These are phyloP conservation scores for Poecilia wingei DNA, from an alignment of 2,797 vertebrate genomes.

Conservation along the genomic window DNA sequence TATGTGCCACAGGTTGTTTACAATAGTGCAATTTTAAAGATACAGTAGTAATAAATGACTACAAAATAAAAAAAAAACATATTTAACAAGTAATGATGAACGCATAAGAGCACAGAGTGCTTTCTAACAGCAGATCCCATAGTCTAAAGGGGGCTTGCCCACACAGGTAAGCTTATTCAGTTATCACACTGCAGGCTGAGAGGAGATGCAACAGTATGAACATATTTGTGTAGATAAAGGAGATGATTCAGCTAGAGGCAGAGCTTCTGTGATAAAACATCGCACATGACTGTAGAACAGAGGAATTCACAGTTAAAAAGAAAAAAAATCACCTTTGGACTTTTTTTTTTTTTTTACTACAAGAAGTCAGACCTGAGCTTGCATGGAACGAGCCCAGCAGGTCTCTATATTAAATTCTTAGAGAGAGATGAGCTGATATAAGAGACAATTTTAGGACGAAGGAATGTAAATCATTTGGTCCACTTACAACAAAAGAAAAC, in stretches of 20 bases:
- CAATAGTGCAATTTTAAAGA: constrained; percentile 80
- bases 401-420: constrained; percentile 22
- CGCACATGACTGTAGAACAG: constrained; percentile 57
- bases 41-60: constrained; percentile 71
- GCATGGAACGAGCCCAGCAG: constrained; percentile 15
- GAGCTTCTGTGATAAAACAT: constrained; percentile 50
- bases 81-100: constrained; percentile 27
- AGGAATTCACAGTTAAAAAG: constrained; percentile 68
- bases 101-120: constrained; percentile 33
- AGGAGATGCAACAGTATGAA: constrained; percentile 40
- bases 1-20: constrained; percentile 67
- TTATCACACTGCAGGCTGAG: constrained; percentile 27
- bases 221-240: constrained; percentile 34
- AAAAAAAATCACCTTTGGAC: constrained; percentile 15
- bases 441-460: constrained; percentile 42
- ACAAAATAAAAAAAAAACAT: constrained; percentile 36
- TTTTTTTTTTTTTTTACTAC: constrained; percentile 3
- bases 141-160: constrained; percentile 21
- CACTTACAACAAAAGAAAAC: constrained; percentile 58
- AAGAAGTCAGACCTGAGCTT: constrained; percentile 10
- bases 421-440: constrained; percentile 48
- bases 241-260: constrained; percentile 26
- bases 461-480: constrained; percentile 79
- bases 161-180: constrained; percentile 13
- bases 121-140: constrained; percentile 34